Percentiles rank a stretch among this genome's conserved stretches.
Conservation (phyloP, 2,113 vertebrate species). For the Ginglymostoma cirratum region DNA sequence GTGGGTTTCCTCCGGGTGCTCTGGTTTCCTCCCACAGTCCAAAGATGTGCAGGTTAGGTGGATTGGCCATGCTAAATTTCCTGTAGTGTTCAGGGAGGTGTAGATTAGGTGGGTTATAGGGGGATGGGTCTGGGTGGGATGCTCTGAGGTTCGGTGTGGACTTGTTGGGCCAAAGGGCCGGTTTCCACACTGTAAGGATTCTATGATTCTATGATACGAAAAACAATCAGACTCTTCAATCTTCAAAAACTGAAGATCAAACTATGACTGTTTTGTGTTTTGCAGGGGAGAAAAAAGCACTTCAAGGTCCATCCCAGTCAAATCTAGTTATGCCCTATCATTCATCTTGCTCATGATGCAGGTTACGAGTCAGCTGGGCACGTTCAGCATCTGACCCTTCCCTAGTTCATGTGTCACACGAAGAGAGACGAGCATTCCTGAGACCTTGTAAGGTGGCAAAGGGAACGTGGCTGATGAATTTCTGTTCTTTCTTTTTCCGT, state of each 20-base stretch:
- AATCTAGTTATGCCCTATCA: background rate
- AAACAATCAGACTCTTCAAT: background rate
- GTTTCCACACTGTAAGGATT: no score
- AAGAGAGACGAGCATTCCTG: background rate
- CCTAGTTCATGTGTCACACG: conserved; percentile 20
- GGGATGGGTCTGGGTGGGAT: no score
- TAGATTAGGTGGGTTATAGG: no score
- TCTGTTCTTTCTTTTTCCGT: background rate
- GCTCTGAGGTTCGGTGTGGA: no score
- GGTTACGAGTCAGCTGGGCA: background rate
- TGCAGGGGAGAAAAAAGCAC: background rate
- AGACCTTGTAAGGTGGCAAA: conserved; percentile 16
- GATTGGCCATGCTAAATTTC: no score
- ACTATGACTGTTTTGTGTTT: background rate
- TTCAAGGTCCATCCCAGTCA: background rate
- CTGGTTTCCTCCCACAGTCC: no score
- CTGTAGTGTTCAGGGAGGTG: no score
- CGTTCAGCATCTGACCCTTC: background rate
- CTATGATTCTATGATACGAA: background rate
- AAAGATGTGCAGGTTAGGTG: no score
- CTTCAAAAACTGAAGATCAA: background rate
- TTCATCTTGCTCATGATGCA: background rate
- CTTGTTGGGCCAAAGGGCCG: no score
- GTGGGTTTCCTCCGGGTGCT: no score
- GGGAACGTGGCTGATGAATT: conserved; percentile 20